Evolutionary conservation across 2,113 vertebrate genomes (phyloP), one percentile per base, ranked within the genome.

Genomic region (Macrotus californicus): DNA sequence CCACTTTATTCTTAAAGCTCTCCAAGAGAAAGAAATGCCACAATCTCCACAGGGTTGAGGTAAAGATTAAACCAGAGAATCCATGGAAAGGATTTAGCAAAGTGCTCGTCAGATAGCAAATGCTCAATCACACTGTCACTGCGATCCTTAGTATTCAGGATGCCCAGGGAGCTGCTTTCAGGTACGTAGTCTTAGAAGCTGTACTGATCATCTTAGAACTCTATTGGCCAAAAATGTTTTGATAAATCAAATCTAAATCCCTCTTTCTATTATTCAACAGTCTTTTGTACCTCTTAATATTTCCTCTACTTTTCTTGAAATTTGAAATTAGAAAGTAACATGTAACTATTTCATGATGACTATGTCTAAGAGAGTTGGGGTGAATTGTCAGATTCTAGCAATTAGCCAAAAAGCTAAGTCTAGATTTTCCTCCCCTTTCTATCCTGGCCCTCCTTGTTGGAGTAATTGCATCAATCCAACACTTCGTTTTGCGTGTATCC

Each of bases 391-490:
- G 73, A 56, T n/a, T 41, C 9, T 24, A 89, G 67, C 77, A 96
- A 96, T 94, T 91, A 95, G 76, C 52, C 43, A 64, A n/a, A 85
- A 21, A 59, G 43, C 48, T 29, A 75, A 81, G 56, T 50, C 67
- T 52, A 11, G 16, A 31, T 96, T 92, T 85, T 19, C 22, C 13
- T 48, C 54, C 43, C 48, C 36, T 91, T 91, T 83, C 59, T 39
- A 4, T 67, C 72, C 52, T 0, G 0, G 73, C 52, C 64, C 56
- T 96, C 2, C 5, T 72, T 87, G 73, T 89, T 36, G 86, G 93
- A 72, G 43, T 94, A 97, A 97, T 80, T 80, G 79, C 94, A 96
- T 97, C 93, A 96, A 76, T 86, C 91, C 86, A 88, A 83, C 64
- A 86, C 94, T 96, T 93, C 31, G 8, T 89, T 95, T 89, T 82